Evolutionary conservation across 2,113 vertebrate genomes (phyloP), one percentile per base, ranked within the genome.

Genomic region (Pionites leucogaster): DNA sequence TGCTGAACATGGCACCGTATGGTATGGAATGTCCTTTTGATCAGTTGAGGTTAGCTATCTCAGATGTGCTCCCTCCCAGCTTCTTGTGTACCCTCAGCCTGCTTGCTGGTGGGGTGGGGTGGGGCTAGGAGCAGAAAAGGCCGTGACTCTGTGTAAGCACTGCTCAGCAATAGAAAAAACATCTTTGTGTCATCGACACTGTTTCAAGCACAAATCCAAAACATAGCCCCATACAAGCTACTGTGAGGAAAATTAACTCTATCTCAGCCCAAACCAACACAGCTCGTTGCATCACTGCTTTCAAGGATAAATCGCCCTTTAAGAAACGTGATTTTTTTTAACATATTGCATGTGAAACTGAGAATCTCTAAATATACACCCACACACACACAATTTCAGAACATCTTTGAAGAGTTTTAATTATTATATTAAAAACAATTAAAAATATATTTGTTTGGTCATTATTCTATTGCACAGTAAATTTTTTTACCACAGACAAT

Each of bases 401-500:
- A 44, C 3, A 41, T 59, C 17, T 67, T 60, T n/a, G 23, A 68
- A 68, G 25, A n/a, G 4, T 27, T 67, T 86, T 59, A 22, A 46
- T 75, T 50, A 28, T 67, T 39, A 39, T n/a, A 7, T 41, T 41
- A 78, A 88, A 70, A 70, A 0, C 6, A 68, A 47, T 31, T 22
- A 41, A 77, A 80, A 74, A 28, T 33, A 31, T 37, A 41, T n/a
- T 49, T 11, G 64, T 52, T 47, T 65, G 2, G 15, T 47, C 39
- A 39, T 1, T 39, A 20, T 52, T 27, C 3, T 15, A 55, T n/a
- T 1, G 0, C 12, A 37, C 3, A 69, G 8, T 27, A 28, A 72
- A 60, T 55, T 60, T 65, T 25, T 31, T 31, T 42, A 7, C 6
- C 14, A 25, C 8, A 70, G 29, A 29, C 29, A 85, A 17, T 8